A percentile compares a stretch with the other conserved stretches of the same genome.
Conservation (phyloP, 2,797 vertebrate species). For the Petrocephalus sullivani region DNA sequence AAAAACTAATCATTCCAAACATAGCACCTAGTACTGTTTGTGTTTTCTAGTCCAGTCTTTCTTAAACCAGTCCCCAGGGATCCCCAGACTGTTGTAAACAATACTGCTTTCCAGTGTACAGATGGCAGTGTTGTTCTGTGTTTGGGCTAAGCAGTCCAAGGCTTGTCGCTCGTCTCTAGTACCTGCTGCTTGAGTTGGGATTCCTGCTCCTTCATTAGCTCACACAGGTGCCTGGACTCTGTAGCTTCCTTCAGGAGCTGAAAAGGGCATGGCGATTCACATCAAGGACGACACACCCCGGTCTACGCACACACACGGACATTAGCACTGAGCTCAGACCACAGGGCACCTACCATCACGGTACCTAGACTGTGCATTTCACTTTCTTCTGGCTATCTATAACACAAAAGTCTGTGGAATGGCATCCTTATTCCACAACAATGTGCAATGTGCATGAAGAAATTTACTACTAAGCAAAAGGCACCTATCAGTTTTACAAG, state of each 20-base stretch:
- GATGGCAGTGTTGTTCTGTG: not conserved
- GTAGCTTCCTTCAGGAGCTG: constrained; percentile 92
- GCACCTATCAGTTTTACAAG: not conserved
- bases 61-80: not conserved
- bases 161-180: not conserved
- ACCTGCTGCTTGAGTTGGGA: constrained; percentile 94
- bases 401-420: not conserved
- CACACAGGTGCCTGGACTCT: constrained; percentile 89
- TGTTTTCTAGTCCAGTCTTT: not conserved
- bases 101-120: not conserved
- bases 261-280: not conserved
- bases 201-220: constrained; percentile 96
- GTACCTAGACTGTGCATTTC: not conserved
- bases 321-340: not conserved
- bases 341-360: not conserved
- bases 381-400: not conserved
- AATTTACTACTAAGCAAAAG: not conserved
- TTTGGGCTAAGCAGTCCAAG: not conserved
- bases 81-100: not conserved
- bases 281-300: not conserved
- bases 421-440: not conserved
- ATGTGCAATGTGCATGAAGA: not conserved
- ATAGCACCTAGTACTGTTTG: not conserved
- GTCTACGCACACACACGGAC: not conserved
- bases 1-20: not conserved